Evolutionary conservation across 53 echinoderm and acorn worm genomes (phyloP).

Genomic region (Astropecten irregularis): DNA sequence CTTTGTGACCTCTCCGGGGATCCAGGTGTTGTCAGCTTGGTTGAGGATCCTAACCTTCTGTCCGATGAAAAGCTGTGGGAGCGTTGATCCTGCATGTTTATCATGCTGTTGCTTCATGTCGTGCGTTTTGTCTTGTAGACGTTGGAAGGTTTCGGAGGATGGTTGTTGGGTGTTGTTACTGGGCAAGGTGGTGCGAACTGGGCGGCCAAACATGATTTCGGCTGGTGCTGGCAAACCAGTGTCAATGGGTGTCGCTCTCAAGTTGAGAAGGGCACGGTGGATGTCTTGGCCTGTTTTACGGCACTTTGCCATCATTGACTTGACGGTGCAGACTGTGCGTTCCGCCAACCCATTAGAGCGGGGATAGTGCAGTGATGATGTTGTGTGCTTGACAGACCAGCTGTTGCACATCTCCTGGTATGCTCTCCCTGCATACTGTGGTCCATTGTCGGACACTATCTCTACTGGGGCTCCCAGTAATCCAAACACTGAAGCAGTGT

Average conservation of each 20-base stretch:
- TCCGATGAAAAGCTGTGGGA: conserved; percentile 51
- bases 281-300: conserved; percentile 32
- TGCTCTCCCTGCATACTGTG: neutral
- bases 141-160: neutral
- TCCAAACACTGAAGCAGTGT: neutral
- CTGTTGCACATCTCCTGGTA: neutral
- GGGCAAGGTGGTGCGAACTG: conserved; percentile 26
- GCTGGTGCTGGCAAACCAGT: conserved; percentile 37
- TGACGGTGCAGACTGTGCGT: conserved; percentile 41
- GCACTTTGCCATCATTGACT: conserved; percentile 32
- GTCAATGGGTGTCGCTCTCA: conserved; percentile 36
- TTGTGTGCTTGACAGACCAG: neutral
- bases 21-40: neutral
- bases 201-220: conserved; percentile 36
- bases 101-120: conserved; percentile 57
- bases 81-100: conserved; percentile 26
- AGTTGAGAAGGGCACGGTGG: conserved; percentile 16
- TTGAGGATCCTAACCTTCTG: conserved; percentile 60
- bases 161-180: conserved; percentile 4
- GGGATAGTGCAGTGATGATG: neutral
- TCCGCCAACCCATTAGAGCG: too few species aligned
- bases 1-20: conserved; percentile 8
- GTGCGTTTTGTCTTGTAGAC: conserved; percentile 14
- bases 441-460: neutral
- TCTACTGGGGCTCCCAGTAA: neutral